Base-by-base conservation (phyloP, 2,113 vertebrate species). In the Ageneiosus marmoratus region DNA sequence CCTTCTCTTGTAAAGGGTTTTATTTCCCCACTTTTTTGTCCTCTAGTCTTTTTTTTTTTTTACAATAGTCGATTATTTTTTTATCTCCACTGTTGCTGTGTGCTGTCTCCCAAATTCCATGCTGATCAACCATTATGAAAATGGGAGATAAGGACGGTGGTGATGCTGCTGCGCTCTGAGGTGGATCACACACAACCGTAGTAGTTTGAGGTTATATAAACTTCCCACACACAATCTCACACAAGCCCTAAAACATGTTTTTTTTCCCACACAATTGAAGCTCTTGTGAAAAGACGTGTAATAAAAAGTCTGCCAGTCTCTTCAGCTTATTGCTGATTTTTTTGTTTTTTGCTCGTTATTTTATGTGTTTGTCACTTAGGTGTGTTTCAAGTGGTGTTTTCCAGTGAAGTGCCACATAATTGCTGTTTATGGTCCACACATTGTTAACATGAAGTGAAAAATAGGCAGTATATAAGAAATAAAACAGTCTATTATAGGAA, bases 201-300 rank as follows among this genome's bases (percentile, higher is more conserved):
- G 73, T 16, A 58, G 63, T 79, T 53, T 50, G n/a, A 75, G 81
- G 48, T 86, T 86, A 83, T 41, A 56, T 83, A 80, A 83, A 86
- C 81, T 69, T 86, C 85, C 81, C 77, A 80, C 81, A 73, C 76
- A 15, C 48, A 70, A 27, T 76, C 67, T 53, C 46, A 73, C 81
- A 82, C 84, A 79, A 80, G 62, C 15, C 1, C 62, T 55, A 37
- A 85, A 81, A 85, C 79, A 62, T 18, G 55, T 67, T 62, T 73
- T 79, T 72, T 50, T 72, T 34, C 22, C 2, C 16, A 53, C 81
- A 80, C 67, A 83, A 86, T 86, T 83, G 37, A 51, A 32, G 50
- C 77, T 16, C 77, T 63, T 56, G 32, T 63, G 56, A 74, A 65
- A 24, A 56, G 80, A 48, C 32, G 69, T 41, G n/a, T 60, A 81